phyloP scores from a whole-genome alignment of 2,113 vertebrate species.

The Psilopsiagon aymara region DNA sequence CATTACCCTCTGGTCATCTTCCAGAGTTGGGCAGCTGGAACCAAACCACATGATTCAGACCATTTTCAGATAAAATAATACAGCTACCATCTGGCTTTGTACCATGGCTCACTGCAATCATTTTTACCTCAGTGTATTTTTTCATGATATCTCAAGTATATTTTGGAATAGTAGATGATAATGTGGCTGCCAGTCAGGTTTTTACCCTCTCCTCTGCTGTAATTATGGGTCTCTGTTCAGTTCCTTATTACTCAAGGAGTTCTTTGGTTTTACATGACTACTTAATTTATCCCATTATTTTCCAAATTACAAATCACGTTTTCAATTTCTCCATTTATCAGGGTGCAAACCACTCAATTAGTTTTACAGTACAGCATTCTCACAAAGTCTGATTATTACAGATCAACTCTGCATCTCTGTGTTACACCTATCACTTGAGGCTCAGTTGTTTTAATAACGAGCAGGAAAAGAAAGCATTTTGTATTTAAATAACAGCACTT shows the following conservation, averaged over 20 bases:
- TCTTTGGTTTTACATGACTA: not conserved
- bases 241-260: not conserved
- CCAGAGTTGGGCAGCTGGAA: not conserved
- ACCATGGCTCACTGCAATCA: not conserved
- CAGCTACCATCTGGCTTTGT: not conserved
- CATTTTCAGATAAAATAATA: not conserved
- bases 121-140: not conserved
- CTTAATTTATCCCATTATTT: constrained; percentile 20
- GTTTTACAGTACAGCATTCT: not conserved
- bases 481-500: not conserved
- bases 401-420: not conserved
- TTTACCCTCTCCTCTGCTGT: not conserved
- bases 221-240: not conserved
- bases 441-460: not conserved
- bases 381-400: not conserved
- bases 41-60: fast-evolving
- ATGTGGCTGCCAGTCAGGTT: not conserved
- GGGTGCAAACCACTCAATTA: not conserved
- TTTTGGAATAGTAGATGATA: not conserved
- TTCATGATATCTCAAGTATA: not conserved
- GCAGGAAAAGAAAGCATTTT: not conserved
- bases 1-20: not conserved
- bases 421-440: not conserved
- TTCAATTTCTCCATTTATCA: not conserved
- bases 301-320: not conserved